Base-by-base conservation (phyloP, 2,113 vertebrate genomes). In the Eulemur rufifrons region DNA sequence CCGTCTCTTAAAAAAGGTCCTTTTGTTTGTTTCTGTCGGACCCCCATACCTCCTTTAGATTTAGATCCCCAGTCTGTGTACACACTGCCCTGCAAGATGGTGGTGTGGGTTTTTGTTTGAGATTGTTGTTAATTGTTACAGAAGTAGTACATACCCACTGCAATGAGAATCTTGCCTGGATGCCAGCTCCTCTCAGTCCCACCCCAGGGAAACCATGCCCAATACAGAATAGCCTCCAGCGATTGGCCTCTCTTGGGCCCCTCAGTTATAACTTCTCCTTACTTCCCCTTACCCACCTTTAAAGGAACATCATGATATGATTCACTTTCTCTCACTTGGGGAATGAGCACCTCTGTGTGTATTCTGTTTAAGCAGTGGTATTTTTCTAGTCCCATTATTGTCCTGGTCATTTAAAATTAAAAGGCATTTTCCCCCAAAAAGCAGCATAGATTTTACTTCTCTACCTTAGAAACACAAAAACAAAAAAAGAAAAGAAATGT, bases 371-470 rank as follows among this genome's bases (percentile, higher is more conserved):
- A 76, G 50, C 82, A 37, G 17, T 56, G 34, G 3, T 74, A 47
- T 47, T 91, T 71, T 94, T 91, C 39, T 63, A 47, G 5, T 77
- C 66, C 50, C 54, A 14, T 93, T 8, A 34, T 92, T 63, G 10
- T 71, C 37, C 37, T 83, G 12, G 73, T 96, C 66, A 77, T 96
- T 97, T 96, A 85, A 95, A 90, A 64, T 77, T 96, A 61, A 95
- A 88, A 45, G n/a, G 29, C 54, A 66, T 0, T 94, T 77, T 71
- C 34, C 37, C 54, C n/a, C 54, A 80, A 82, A 95, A n/a, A 91
- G 61, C 50, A 76, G 37, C 29, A 69, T 80, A 81, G 21, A 52
- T 94, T 94, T 91, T 90, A 54, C 54, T 85, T 86, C 32, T 27
- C 73, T 64, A n/a, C 32, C 18, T 84, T 59, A 83, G 74, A 78